A percentile compares a stretch with the other conserved stretches of the same genome.
phyloP scores from a whole-genome alignment of 2,797 vertebrate species.

The Pelochelys cantorii region DNA sequence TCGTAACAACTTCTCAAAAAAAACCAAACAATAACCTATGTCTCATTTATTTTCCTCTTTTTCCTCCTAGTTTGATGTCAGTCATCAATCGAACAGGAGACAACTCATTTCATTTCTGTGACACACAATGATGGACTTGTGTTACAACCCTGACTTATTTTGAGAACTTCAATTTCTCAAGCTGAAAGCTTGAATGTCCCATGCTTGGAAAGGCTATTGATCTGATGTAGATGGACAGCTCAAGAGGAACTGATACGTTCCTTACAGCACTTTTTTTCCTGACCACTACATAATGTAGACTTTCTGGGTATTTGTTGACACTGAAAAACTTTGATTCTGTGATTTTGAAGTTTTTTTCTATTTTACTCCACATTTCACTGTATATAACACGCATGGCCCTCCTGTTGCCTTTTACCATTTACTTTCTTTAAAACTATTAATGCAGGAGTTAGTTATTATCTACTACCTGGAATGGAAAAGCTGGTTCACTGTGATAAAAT shows the following conservation, averaged over 20 bases:
- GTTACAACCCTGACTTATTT: constrained; percentile 88
- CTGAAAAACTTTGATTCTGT: constrained; percentile 73
- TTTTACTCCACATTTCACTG: constrained; percentile 38
- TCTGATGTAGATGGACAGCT: constrained; percentile 87
- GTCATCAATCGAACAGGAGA: constrained; percentile 94
- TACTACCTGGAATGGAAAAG: constrained; percentile 59
- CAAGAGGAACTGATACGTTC: constrained; percentile 84
- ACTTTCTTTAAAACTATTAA: constrained; percentile 51
- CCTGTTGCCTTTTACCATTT: neutral
- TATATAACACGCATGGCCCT: neutral
- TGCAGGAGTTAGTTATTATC: constrained; percentile 53
- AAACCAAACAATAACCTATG: neutral
- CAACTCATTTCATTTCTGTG: constrained; percentile 97
- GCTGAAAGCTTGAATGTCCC: constrained; percentile 85
- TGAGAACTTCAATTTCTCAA: constrained; percentile 88
- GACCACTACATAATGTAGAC: constrained; percentile 76
- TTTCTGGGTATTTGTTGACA: constrained; percentile 75
- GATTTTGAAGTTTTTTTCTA: constrained; percentile 56
- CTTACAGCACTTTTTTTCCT: constrained; percentile 79
- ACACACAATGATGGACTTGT: constrained; percentile 93
- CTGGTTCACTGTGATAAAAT: constrained; percentile 64
- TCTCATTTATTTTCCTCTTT: constrained; percentile 82
- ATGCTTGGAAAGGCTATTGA: constrained; percentile 95
- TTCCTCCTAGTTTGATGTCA: constrained; percentile 86
- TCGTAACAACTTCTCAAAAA: constrained; percentile 86